These are phyloP conservation scores for Creontiades dilutus DNA, from an alignment of 2,888 invertebrate species.

Conservation along the genomic window DNA sequence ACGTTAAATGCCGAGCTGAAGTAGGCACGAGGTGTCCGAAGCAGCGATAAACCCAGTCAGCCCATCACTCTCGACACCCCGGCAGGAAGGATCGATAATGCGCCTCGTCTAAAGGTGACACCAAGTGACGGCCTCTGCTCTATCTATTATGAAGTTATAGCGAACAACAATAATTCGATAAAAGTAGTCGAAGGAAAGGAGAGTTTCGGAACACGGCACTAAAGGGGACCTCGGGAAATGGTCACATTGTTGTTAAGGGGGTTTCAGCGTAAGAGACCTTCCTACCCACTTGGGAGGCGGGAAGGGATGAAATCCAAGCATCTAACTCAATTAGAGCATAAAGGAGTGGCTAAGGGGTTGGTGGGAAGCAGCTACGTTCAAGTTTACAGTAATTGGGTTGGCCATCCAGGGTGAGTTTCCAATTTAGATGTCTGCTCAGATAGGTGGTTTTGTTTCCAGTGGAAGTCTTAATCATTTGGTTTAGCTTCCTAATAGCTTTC, in stretches of 20 bases:
- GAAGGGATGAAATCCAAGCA: slow-evolving; percentile 66
- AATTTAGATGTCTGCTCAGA: slow-evolving; percentile 69
- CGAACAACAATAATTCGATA: slow-evolving; percentile 46
- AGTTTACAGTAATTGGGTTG: slow-evolving; percentile 69
- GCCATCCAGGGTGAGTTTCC: slow-evolving; percentile 67
- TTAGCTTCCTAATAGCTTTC: slow-evolving; percentile 40
- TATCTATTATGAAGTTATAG: slow-evolving; percentile 38
- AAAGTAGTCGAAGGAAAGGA: slow-evolving; percentile 34
- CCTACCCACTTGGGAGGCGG: slow-evolving; percentile 37
- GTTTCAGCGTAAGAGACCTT: slow-evolving; percentile 10
- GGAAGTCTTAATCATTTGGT: slow-evolving; percentile 65
- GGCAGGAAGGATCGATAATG: slow-evolving; percentile 15
- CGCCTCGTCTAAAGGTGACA: slow-evolving; percentile 50
- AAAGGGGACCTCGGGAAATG: slow-evolving; percentile 5
- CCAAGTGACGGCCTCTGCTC: slow-evolving; percentile 9
- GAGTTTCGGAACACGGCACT: slow-evolving; percentile 7
- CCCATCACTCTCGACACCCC: slow-evolving; percentile 29
- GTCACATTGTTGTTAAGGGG: slow-evolving; percentile 45
- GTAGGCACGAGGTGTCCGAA: slow-evolving; percentile 17
- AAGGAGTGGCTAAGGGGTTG: slow-evolving; percentile 37
- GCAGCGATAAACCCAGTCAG: neutral
- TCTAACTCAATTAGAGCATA: slow-evolving; percentile 68
- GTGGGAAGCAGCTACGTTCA: slow-evolving; percentile 40
- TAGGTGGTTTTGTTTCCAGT: slow-evolving; percentile 65
- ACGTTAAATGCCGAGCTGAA: neutral